These are phyloP conservation scores for Synanceia verrucosa DNA, from an alignment of 2,797 vertebrate genomes.

Conservation along the genomic window DNA sequence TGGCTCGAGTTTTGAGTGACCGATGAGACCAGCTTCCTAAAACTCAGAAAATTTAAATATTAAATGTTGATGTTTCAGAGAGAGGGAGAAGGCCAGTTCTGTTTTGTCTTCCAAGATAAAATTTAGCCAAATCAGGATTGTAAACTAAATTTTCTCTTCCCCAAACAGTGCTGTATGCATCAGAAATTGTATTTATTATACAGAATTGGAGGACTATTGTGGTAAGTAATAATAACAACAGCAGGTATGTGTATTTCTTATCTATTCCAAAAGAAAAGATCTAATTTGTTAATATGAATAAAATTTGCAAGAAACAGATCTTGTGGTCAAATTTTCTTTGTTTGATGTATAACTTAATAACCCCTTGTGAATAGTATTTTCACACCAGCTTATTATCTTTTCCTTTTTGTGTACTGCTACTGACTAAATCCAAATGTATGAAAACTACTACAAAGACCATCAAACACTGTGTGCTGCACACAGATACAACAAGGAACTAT, in stretches of 20 bases:
- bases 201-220: neutral
- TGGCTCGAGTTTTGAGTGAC: neutral
- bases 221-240: neutral
- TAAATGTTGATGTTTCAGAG: neutral
- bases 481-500: slow-evolving; percentile 34
- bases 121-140: neutral
- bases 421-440: neutral
- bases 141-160: neutral
- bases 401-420: neutral
- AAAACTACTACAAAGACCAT: neutral
- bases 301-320: neutral
- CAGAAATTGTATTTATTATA: neutral
- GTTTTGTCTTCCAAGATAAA: neutral
- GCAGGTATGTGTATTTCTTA: neutral
- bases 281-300: neutral
- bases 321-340: neutral
- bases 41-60: neutral
- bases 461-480: neutral
- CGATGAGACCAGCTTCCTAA: neutral
- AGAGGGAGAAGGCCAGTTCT: neutral
- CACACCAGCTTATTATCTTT: neutral
- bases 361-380: neutral
- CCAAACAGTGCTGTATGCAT: neutral
- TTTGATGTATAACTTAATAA: slow-evolving; percentile 10
- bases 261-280: neutral